Percentiles rank a stretch among this genome's conserved stretches.
These are phyloP conservation scores for Brachionus paranguensis DNA, from an alignment of 1,140 invertebrate genomes.

Conservation along the genomic window DNA sequence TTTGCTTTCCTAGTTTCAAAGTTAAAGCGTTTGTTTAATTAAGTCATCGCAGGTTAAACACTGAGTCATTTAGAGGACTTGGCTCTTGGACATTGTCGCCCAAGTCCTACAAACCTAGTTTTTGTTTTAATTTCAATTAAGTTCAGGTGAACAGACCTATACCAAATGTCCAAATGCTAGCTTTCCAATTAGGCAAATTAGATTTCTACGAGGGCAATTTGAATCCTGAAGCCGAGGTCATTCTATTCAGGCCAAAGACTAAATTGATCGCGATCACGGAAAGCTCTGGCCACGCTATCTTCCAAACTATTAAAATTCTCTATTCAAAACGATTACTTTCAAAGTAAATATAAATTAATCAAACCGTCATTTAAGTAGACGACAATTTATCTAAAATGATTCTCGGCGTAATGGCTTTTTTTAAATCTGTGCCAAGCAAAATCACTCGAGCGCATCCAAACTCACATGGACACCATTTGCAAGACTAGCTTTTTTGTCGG, in stretches of 20 bases:
- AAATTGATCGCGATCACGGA: slow-evolving; percentile 16
- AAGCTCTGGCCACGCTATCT: neutral
- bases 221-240: neutral
- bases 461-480: neutral
- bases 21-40: no score
- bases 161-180: neutral
- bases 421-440: neutral
- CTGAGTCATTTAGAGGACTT: neutral
- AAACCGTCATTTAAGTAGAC: neutral
- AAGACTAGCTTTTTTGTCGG: neutral
- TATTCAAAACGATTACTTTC: neutral
- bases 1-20: no score
- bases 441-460: neutral
- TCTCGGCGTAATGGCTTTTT: neutral
- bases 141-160: neutral
- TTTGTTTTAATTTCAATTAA: neutral
- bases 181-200: neutral
- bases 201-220: neutral
- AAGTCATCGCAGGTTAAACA: no score
- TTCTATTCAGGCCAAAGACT: neutral
- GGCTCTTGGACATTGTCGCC: neutral
- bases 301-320: neutral
- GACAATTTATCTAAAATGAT: neutral
- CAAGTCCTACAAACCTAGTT: neutral
- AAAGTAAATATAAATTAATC: neutral